Evolutionary conservation across 2,888 invertebrate genomes (phyloP).

Genomic region (Willowsia nigromaculata): DNA sequence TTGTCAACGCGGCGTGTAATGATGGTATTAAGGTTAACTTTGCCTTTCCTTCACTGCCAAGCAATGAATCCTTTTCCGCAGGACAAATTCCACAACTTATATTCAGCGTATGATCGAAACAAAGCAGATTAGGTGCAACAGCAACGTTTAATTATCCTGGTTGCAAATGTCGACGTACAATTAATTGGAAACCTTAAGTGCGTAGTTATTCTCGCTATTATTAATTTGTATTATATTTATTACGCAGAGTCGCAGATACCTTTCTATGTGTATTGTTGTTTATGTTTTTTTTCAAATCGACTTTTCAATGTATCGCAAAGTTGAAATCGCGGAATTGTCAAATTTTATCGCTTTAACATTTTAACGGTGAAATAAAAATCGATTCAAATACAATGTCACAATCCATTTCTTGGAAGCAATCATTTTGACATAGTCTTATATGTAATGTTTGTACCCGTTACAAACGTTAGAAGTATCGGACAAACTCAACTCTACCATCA

Average conservation of each 20-base stretch:
- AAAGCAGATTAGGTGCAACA: neutral
- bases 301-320: neutral
- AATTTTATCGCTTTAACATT: neutral
- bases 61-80: constrained; percentile 91
- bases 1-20: constrained; percentile 87
- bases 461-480: too few species aligned
- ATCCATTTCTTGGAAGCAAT: too few species aligned
- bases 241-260: neutral
- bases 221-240: neutral
- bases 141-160: neutral
- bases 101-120: constrained; percentile 81
- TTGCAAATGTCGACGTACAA: too few species aligned
- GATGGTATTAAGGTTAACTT: constrained; percentile 89
- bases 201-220: neutral
- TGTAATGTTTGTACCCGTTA: too few species aligned
- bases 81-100: constrained; percentile 94
- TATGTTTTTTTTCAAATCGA: neutral
- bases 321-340: neutral
- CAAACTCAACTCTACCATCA: too few species aligned
- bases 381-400: neutral
- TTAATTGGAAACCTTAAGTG: too few species aligned
- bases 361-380: neutral
- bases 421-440: too few species aligned
- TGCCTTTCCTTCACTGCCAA: constrained; percentile 91
- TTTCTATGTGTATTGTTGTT: neutral